A percentile compares a stretch with the other conserved stretches of the same genome.
Conservation (phyloP, 2,888 invertebrate genomes). For the Carterocephalus palaemon region DNA sequence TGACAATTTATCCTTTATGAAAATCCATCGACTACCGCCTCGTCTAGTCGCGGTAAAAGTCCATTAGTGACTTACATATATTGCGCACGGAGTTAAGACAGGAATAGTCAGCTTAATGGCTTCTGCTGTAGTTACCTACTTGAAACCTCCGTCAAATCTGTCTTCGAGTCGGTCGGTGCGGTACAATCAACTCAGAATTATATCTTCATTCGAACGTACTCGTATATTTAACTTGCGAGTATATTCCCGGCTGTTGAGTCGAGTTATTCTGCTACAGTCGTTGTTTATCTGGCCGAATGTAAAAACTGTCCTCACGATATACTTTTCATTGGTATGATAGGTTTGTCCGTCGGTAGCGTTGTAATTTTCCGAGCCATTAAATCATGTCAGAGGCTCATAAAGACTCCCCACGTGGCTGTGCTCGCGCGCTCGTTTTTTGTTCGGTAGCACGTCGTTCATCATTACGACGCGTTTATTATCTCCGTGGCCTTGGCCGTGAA, state of each 20-base stretch:
- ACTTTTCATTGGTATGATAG: conserved; percentile 45
- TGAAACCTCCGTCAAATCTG: conserved; percentile 38
- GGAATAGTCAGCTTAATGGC: conserved; percentile 40
- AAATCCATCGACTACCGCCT: conserved; percentile 11
- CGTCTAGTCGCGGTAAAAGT: conserved; percentile 35
- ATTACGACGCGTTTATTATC: conserved; percentile 65
- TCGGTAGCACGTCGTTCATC: conserved; percentile 66
- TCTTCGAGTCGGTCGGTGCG: conserved; percentile 4
- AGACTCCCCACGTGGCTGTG: conserved; percentile 65
- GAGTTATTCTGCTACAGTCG: conserved; percentile 2
- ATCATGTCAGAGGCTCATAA: conserved; percentile 58
- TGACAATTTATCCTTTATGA: conserved; percentile 24
- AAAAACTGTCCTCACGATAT: conserved; percentile 39
- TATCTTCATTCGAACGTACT: background rate
- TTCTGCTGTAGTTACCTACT: conserved; percentile 46
- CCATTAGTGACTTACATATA: conserved; percentile 45
- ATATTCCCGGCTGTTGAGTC: background rate
- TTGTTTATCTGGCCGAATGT: background rate
- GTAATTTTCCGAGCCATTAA: conserved; percentile 72
- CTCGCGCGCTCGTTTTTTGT: conserved; percentile 37
- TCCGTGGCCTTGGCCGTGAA: conserved; percentile 76
- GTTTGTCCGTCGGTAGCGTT: conserved; percentile 46
- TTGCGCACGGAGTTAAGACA: conserved; percentile 44
- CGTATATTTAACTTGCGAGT: no score
- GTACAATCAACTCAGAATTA: conserved; percentile 9